These are phyloP conservation scores for Laterallus jamaicensis DNA, from an alignment of 2,113 vertebrate genomes.

Conservation along the genomic window DNA sequence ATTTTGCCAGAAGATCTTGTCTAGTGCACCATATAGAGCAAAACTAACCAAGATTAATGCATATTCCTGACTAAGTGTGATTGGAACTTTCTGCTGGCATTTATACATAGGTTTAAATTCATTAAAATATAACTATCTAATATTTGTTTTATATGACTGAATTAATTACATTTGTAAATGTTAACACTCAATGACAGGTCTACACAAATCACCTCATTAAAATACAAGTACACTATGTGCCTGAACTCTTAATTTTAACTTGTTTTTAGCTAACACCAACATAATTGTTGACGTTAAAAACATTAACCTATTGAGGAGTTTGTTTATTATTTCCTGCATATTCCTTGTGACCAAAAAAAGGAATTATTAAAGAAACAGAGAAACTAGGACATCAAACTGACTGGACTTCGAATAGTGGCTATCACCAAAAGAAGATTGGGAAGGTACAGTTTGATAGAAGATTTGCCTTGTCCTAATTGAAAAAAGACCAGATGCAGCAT, in stretches of 20 bases:
- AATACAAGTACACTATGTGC: constrained; percentile 46
- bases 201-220: constrained; percentile 60
- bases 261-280: constrained; percentile 22
- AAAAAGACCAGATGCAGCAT: neutral
- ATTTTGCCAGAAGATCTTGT: constrained; percentile 73
- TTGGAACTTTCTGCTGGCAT: constrained; percentile 77
- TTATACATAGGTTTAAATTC: constrained; percentile 75
- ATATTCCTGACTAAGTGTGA: constrained; percentile 77
- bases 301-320: neutral
- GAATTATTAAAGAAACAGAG: neutral
- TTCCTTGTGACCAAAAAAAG: neutral
- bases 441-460: neutral
- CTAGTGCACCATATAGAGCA: constrained; percentile 70
- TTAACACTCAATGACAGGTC: constrained; percentile 62
- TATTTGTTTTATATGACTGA: constrained; percentile 71
- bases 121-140: constrained; percentile 68
- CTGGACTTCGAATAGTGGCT: neutral
- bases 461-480: neutral
- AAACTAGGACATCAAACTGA: neutral
- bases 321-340: neutral
- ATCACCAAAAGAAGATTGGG: neutral
- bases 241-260: constrained; percentile 50
- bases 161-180: constrained; percentile 74
- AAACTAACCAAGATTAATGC: constrained; percentile 82
- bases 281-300: neutral